Conservation (phyloP, 2,888 invertebrate genomes). For the Cephus pulcher region DNA sequence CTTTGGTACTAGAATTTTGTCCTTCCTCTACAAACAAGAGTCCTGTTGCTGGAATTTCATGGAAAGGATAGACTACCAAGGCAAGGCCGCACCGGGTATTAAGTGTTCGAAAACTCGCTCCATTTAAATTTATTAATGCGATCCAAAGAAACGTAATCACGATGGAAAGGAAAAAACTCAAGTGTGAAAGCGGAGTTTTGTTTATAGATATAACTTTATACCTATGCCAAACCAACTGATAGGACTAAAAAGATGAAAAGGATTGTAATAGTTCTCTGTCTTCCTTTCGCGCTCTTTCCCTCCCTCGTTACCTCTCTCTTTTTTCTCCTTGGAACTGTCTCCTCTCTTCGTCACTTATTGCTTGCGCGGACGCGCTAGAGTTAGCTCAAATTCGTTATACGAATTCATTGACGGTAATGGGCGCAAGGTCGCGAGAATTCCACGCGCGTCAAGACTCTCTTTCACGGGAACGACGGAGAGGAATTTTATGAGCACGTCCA, state of each 20-base stretch:
- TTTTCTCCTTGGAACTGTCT: neutral
- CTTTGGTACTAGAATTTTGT: neutral
- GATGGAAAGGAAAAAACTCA: neutral
- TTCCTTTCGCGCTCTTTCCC: neutral
- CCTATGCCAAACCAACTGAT: neutral
- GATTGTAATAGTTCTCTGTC: neutral
- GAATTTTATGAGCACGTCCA: constrained; percentile 14
- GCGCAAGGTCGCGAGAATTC: constrained; percentile 49
- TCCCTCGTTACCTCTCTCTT: neutral
- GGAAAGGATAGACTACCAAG: neutral
- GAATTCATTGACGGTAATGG: constrained; percentile 35
- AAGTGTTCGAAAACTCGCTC: neutral
- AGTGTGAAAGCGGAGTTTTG: neutral
- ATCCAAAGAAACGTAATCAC: neutral
- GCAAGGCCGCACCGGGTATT: neutral
- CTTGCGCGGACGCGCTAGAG: neutral
- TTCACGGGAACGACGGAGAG: constrained; percentile 15
- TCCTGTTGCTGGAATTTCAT: neutral
- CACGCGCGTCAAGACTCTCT: constrained; percentile 17
- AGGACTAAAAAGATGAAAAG: neutral
- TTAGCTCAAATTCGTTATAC: neutral
- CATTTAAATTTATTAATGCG: neutral
- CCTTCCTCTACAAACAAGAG: neutral
- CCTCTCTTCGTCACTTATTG: neutral
- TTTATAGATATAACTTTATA: neutral